These are phyloP conservation scores for Brachypalpus laphriformis DNA, from an alignment of 2,888 invertebrate genomes.

Conservation along the genomic window DNA sequence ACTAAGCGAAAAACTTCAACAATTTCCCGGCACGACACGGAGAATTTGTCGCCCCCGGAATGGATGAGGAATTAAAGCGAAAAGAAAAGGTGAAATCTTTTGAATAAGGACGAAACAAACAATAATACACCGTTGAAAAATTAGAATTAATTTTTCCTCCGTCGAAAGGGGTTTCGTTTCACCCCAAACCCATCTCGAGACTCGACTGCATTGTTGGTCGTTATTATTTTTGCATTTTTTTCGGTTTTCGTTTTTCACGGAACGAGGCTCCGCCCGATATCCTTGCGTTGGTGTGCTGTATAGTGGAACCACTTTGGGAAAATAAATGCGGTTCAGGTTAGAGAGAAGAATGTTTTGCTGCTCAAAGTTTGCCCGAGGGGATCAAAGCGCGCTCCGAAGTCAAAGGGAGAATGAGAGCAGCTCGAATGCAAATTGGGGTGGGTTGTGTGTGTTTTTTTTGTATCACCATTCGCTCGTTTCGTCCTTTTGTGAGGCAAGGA, in stretches of 20 bases:
- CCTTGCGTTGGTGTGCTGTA: constrained; percentile 6
- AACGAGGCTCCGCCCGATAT: constrained; percentile 17
- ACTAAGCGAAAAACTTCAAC: constrained; percentile 15
- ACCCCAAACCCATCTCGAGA: not conserved
- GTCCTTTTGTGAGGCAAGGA: constrained; percentile 1
- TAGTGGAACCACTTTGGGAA: constrained; percentile 22
- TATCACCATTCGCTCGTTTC: no score
- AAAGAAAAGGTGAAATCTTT: constrained; percentile 14
- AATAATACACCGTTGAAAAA: constrained; percentile 27
- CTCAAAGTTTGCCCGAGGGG: constrained; percentile 8
- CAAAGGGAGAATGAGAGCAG: not conserved
- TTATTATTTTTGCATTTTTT: constrained; percentile 22
- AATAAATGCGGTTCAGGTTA: constrained; percentile 35
- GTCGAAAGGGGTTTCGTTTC: not conserved
- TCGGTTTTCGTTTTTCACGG: not conserved
- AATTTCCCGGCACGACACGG: constrained; percentile 25
- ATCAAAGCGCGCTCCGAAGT: constrained; percentile 21
- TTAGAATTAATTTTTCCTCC: no score
- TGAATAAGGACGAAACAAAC: constrained; percentile 12
- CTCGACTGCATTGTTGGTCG: constrained; percentile 25
- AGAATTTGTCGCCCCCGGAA: not conserved
- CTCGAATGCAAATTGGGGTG: constrained; percentile 46
- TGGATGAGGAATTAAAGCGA: constrained; percentile 11
- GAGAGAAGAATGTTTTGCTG: constrained; percentile 21
- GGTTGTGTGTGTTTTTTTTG: not conserved